Conservation (phyloP, 2,113 vertebrate genomes). For the Cynocephalus volans region DNA sequence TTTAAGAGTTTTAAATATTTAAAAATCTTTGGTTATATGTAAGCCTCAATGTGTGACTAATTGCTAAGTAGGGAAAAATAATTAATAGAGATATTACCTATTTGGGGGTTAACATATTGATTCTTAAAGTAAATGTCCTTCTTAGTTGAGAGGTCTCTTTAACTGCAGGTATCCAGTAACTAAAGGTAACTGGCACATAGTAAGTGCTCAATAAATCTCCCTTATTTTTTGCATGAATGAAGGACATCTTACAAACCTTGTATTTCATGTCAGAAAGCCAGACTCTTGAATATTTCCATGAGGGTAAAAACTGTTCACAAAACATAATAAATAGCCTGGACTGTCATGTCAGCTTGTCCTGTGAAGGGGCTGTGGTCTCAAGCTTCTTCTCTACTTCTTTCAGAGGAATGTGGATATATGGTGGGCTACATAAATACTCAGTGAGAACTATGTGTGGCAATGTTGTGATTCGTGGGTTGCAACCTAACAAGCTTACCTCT, state of each 20-base stretch:
- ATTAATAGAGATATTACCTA: not conserved
- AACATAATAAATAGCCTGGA: not conserved
- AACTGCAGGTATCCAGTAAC: not conserved
- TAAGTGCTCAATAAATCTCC: not conserved
- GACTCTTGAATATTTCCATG: not conserved
- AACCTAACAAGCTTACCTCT: not conserved
- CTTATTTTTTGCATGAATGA: not conserved
- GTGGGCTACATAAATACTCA: not conserved
- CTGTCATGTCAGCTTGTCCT: not conserved
- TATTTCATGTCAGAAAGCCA: not conserved
- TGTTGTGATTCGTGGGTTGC: not conserved
- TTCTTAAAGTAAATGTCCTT: conserved; percentile 9
- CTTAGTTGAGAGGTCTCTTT: not conserved
- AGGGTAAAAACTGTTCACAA: not conserved
- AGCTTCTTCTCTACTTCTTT: not conserved
- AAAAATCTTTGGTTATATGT: not conserved
- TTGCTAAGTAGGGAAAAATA: not conserved
- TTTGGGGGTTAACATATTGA: not conserved
- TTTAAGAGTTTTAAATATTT: conserved; percentile 32
- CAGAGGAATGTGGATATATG: not conserved
- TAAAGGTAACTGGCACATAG: not conserved
- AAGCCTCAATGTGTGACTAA: not conserved
- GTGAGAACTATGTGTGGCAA: not conserved
- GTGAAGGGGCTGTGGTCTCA: not conserved
- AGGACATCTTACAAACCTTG: not conserved